Evolutionary conservation across 2,888 invertebrate genomes (phyloP).

Genomic region (Spodoptera picta): DNA sequence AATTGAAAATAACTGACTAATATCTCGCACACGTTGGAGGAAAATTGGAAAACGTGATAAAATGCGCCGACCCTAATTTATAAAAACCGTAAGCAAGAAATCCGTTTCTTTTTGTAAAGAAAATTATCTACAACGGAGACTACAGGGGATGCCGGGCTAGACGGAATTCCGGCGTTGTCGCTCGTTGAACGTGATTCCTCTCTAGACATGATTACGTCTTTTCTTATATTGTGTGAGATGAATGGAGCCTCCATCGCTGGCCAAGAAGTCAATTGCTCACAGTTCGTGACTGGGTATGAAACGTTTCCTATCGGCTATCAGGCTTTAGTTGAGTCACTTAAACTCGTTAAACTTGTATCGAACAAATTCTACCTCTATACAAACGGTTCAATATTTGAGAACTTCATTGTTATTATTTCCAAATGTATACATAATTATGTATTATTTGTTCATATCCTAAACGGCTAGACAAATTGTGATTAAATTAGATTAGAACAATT

Average conservation of each 20-base stretch:
- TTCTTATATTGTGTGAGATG: conserved; percentile 83
- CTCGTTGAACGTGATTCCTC: conserved; percentile 83
- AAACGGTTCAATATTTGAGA: conserved; percentile 3
- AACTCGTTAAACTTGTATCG: conserved; percentile 23
- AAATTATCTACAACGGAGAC: conserved; percentile 73
- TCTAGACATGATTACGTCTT: conserved; percentile 83
- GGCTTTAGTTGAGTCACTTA: conserved; percentile 41
- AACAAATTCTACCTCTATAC: conserved; percentile 11
- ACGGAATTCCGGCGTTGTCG: conserved; percentile 85
- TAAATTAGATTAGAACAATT: too few relatives aligned
- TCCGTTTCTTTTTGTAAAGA: conserved; percentile 70
- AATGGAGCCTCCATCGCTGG: conserved; percentile 72
- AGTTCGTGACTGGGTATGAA: conserved; percentile 70
- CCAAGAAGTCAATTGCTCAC: conserved; percentile 77
- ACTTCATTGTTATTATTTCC: background rate
- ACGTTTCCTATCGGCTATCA: conserved; percentile 47
- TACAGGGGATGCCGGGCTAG: conserved; percentile 70
- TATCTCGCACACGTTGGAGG: conserved; percentile 21
- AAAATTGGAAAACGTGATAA: conserved; percentile 52
- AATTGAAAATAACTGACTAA: conserved; percentile 37
- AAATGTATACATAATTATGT: too few relatives aligned
- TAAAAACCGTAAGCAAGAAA: conserved; percentile 66
- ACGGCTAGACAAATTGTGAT: too few relatives aligned
- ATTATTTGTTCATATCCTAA: too few relatives aligned
- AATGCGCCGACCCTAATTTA: conserved; percentile 66